phyloP scores from a whole-genome alignment of 2,113 vertebrate genomes.

The Pongo abelii region DNA sequence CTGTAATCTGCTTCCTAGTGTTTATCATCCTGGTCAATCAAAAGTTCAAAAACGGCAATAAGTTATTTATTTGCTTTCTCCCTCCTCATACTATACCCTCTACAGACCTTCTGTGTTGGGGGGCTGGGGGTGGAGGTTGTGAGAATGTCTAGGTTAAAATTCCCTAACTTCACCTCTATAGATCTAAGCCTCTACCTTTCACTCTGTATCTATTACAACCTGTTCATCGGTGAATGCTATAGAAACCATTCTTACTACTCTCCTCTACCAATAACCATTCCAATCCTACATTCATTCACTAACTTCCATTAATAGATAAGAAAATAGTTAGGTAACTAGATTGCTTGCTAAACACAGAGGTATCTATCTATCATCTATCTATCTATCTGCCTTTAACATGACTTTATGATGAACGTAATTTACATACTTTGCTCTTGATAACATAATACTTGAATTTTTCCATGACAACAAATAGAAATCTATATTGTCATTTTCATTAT shows the following conservation, averaged over 20 bases:
- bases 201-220: background rate
- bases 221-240: background rate
- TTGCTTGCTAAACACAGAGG: background rate
- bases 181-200: background rate
- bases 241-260: background rate
- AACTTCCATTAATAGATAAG: background rate
- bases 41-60: background rate
- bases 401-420: background rate
- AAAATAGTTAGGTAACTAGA: background rate
- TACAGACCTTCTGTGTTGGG: background rate
- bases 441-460: background rate
- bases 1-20: background rate
- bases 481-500: background rate
- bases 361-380: background rate
- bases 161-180: background rate
- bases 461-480: background rate
- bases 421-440: background rate
- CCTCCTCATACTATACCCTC: background rate
- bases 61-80: background rate
- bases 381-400: background rate
- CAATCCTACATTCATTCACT: background rate
- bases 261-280: background rate
- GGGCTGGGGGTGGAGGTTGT: rapidly evolving
- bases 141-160: background rate
- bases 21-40: background rate